Evolutionary conservation across 2,888 invertebrate species (phyloP).

Genomic region (Drosophila falleni): DNA sequence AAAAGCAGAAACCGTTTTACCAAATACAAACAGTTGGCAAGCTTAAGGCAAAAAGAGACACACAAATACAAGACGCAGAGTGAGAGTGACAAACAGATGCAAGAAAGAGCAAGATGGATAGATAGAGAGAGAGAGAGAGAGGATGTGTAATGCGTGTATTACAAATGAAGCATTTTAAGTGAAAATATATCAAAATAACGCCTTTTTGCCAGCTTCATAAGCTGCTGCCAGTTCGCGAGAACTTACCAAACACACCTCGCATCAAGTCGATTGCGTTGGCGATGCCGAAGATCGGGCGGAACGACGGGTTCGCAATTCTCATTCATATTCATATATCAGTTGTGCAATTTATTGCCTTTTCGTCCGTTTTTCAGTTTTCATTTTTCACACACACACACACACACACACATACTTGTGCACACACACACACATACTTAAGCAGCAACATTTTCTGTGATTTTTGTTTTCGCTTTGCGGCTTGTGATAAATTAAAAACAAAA

Average conservation of each 20-base stretch:
- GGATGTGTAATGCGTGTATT: conserved; percentile 45
- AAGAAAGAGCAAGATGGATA: background rate
- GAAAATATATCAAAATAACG: conserved; percentile 42
- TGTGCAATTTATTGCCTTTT: conserved; percentile 63
- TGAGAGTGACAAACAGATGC: conserved; percentile 19
- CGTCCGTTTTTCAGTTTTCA: conserved; percentile 30
- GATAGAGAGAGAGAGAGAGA: background rate
- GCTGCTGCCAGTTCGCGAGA: background rate
- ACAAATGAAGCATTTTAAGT: conserved; percentile 57
- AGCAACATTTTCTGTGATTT: conserved; percentile 37
- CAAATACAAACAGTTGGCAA: conserved; percentile 63
- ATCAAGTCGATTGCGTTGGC: conserved; percentile 18
- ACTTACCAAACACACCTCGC: conserved; percentile 51
- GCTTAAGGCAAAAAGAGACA: conserved; percentile 40
- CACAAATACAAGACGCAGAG: conserved; percentile 12
- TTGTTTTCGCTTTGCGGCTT: conserved; percentile 21
- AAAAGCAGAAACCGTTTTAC: conserved; percentile 64
- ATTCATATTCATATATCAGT: conserved; percentile 67
- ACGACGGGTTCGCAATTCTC: conserved; percentile 36
- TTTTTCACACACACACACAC: conserved; percentile 19
- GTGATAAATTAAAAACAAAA: conserved; percentile 43
- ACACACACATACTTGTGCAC: background rate
- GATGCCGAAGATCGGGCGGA: conserved; percentile 14
- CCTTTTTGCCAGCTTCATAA: conserved; percentile 2
- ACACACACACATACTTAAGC: conserved; percentile 24